Evolutionary conservation across 1,140 invertebrate species (phyloP).

Genomic region (Ooceraea biroi): DNA sequence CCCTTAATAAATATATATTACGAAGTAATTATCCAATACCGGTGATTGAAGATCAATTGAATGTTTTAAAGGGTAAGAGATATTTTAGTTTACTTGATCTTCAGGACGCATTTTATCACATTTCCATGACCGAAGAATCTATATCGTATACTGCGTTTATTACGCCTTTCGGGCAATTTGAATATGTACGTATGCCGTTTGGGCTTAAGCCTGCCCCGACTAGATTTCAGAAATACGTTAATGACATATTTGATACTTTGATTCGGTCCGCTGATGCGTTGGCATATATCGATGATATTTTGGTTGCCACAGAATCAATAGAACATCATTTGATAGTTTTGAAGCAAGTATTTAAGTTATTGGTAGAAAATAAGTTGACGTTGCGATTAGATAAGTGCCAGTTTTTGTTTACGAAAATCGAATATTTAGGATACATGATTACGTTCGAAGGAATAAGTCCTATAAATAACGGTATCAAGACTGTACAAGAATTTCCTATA

Average conservation of each 20-base stretch:
- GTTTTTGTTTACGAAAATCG: neutral
- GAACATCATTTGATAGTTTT: neutral
- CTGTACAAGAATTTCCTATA: neutral
- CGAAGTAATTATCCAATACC: neutral
- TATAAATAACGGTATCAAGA: neutral
- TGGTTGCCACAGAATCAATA: neutral
- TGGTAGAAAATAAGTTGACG: neutral
- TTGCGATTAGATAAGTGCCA: neutral
- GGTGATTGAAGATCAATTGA: slow-evolving; percentile 14
- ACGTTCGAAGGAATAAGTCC: neutral
- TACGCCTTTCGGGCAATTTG: neutral
- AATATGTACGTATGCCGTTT: neutral
- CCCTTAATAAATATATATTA: neutral
- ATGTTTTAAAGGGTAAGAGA: neutral
- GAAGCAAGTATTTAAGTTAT: neutral
- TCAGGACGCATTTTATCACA: neutral
- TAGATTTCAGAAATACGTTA: neutral
- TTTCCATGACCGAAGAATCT: neutral
- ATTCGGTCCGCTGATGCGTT: neutral
- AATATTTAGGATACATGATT: neutral
- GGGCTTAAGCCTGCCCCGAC: neutral
- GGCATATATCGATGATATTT: neutral
- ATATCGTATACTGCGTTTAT: slow-evolving; percentile 3
- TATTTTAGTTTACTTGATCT: neutral
- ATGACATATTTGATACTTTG: neutral